These are phyloP conservation scores for Eulemur macaco DNA, from an alignment of 2,113 vertebrate genomes.

Conservation along the genomic window DNA sequence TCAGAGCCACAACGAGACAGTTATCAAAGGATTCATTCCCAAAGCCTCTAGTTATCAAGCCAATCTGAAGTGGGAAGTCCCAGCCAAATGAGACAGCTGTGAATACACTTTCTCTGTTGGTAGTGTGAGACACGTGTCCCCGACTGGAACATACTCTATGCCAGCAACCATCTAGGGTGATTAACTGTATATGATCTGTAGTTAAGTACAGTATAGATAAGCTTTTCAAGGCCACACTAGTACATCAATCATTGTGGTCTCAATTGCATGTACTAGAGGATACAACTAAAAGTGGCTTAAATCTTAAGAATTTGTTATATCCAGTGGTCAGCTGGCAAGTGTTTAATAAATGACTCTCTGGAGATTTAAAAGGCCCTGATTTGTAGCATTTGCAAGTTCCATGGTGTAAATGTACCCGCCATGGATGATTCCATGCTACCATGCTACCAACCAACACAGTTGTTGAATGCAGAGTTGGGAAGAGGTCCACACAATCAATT, in stretches of 20 bases:
- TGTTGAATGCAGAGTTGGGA: not conserved
- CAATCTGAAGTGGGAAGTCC: not conserved
- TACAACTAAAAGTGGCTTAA: not conserved
- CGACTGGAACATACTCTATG: not conserved
- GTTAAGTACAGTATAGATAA: not conserved
- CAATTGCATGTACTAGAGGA: not conserved
- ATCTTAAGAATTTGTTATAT: not conserved
- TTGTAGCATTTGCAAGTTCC: not conserved
- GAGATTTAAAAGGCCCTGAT: not conserved
- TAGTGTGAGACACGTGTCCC: not conserved
- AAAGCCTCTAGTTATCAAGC: not conserved
- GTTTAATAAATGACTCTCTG: not conserved
- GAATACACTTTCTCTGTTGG: not conserved
- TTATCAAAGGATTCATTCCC: not conserved
- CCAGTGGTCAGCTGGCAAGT: not conserved
- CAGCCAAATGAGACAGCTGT: not conserved
- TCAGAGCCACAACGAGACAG: not conserved
- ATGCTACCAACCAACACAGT: not conserved
- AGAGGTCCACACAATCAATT: not conserved
- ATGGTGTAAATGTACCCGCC: not conserved
- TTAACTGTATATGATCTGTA: not conserved
- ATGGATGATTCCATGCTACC: not conserved
- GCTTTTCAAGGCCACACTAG: not conserved
- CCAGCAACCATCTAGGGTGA: not conserved
- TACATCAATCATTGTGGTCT: not conserved